A percentile compares a stretch with the other conserved stretches of the same genome.
Conservation (phyloP, 2,797 vertebrate genomes). For the Anableps anableps region DNA sequence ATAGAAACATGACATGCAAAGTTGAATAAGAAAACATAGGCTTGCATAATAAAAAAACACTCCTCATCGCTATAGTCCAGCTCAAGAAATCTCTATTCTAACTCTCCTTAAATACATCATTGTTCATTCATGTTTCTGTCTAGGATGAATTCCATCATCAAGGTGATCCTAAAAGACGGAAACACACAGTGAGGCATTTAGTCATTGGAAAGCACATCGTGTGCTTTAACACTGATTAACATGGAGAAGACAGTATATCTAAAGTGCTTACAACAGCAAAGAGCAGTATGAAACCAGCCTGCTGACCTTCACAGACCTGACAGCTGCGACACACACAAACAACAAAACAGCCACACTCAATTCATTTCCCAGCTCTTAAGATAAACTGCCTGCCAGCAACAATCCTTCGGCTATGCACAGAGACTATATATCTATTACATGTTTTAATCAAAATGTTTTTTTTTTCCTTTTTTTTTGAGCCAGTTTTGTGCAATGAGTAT, state of each 20-base stretch:
- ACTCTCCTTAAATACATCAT: not conserved
- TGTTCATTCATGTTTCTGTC: conserved; percentile 13
- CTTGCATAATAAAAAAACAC: not conserved
- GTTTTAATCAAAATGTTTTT: not conserved
- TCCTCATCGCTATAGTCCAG: conserved; percentile 18
- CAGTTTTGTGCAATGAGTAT: not conserved
- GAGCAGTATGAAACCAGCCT: conserved; percentile 61
- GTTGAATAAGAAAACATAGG: not conserved
- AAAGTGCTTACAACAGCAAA: conserved; percentile 66
- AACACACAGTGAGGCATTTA: conserved; percentile 24
- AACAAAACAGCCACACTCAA: conserved; percentile 19
- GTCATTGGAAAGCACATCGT: conserved; percentile 27
- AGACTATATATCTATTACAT: not conserved
- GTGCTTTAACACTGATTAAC: conserved; percentile 61
- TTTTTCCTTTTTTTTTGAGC: not conserved
- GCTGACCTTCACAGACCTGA: conserved; percentile 70
- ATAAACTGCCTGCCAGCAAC: conserved; percentile 15
- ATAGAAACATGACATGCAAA: not conserved
- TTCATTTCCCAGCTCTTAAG: conserved; percentile 29
- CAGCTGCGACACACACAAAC: conserved; percentile 50
- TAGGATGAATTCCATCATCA: conserved; percentile 21
- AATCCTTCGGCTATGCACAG: conserved; percentile 2
- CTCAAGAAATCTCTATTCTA: not conserved
- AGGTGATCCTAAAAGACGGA: conserved; percentile 17
- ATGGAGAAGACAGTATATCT: conserved; percentile 53